Conservation (phyloP, 2,888 invertebrate genomes). For the Dolichopus griseipennis region DNA sequence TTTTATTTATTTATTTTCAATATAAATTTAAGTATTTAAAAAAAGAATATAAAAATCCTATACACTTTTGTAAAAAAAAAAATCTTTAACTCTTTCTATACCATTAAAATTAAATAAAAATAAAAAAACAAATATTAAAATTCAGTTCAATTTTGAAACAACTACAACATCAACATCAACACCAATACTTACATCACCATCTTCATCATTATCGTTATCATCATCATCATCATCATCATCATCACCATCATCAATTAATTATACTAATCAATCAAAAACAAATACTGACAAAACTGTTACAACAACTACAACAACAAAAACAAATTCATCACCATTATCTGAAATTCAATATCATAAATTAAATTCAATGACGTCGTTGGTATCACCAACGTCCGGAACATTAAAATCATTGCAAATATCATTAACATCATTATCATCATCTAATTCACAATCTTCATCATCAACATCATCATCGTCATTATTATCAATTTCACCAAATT, state of each 20-base stretch:
- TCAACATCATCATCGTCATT: background rate
- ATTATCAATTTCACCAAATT: background rate
- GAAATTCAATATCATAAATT: background rate
- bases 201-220: background rate
- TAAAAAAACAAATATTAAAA: background rate
- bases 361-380: background rate
- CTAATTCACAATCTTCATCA: background rate
- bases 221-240: background rate
- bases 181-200: background rate
- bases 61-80: too few relatives aligned
- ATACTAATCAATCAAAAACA: background rate
- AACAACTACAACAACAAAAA: background rate
- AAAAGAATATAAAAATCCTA: too few relatives aligned
- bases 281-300: background rate
- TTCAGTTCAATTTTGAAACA: slow-evolving; percentile 7
- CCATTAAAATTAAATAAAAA: background rate
- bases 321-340: background rate
- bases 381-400: background rate
- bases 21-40: too few relatives aligned
- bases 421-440: background rate
- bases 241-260: background rate
- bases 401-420: background rate
- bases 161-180: background rate
- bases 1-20: too few relatives aligned
- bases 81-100: too few relatives aligned